Evolutionary conservation across 2,888 invertebrate species (phyloP).

Genomic region (Harmothoe impar): DNA sequence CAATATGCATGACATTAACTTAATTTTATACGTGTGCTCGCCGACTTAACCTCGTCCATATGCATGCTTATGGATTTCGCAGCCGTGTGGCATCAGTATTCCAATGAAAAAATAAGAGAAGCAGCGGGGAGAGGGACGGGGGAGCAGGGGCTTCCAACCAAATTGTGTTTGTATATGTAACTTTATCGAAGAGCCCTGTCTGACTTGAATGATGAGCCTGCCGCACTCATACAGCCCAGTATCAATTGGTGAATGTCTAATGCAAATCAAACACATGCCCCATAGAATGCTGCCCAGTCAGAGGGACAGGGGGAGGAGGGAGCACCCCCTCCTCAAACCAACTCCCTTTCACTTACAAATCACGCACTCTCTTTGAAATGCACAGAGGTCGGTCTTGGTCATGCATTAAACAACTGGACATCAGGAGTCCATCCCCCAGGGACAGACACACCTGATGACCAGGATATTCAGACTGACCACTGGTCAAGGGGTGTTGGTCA

Average conservation of each 20-base stretch:
- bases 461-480: no score
- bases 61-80: constrained; percentile 60
- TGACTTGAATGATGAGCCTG: constrained; percentile 27
- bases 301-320: no score
- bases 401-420: no score
- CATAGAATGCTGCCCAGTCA: no score
- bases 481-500: no score
- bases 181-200: constrained; percentile 33
- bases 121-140: neutral
- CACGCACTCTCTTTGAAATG: no score
- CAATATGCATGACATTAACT: constrained; percentile 61
- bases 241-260: constrained; percentile 34
- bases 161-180: constrained; percentile 56
- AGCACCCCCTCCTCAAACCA: no score
- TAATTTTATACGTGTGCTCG: constrained; percentile 60
- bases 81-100: constrained; percentile 20
- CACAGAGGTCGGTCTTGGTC: no score
- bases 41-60: constrained; percentile 58
- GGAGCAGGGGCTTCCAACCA: neutral
- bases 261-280: constrained; percentile 34
- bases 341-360: neutral
- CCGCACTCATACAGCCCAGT: neutral
- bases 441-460: no score
- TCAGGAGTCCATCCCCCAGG: no score
- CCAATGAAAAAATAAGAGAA: constrained; percentile 41